Evolutionary conservation across 2,113 vertebrate genomes (phyloP), one percentile per base, ranked within the genome.

Genomic region (Onychostoma macrolepis): DNA sequence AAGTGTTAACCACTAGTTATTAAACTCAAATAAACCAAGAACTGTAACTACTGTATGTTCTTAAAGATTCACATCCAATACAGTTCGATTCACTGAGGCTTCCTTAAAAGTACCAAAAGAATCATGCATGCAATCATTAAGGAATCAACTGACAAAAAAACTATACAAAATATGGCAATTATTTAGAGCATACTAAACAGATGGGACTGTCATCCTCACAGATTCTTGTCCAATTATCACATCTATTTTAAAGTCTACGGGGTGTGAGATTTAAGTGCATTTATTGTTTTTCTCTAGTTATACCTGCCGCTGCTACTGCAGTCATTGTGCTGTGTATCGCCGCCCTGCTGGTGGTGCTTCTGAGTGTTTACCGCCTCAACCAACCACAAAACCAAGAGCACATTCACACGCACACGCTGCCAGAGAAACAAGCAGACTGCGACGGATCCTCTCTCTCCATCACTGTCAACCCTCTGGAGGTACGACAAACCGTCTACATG

Each of bases 391-490:
- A 96, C 90, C 96, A 94, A 87, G 91, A 96, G 85, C 87, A 94
- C 67, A 93, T 91, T 36, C 94, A 95, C 80, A 91, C 53, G 0
- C 94, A 96, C 83, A 92, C 92, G 0, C 86, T 91, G 19, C 97
- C 95, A 91, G 97, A 97, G 12, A 92, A 91, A 0, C 96, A 97
- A 41, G 94, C 94, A 93, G 96, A 95, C 65, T 97, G 97, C 97
- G 97, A 98, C 4, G 94, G 97, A 89, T 97, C 97, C 2, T 96
- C 96, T 1, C 95, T 99, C 85, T 98, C 97, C 0, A 99, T 99
- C 92, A 99, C 97, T 0, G 92, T 99, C 90, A 99, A 99, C 88
- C 98, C 98, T 6, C 97, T 99, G 97, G 97, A 99, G 97, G 98
- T 99, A 94, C 90, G 87, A 33, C n/a, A 43, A 65, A 2, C 76